Evolutionary conservation across 2,888 invertebrate genomes (phyloP).

Genomic region (Eucera pruinosa): DNA sequence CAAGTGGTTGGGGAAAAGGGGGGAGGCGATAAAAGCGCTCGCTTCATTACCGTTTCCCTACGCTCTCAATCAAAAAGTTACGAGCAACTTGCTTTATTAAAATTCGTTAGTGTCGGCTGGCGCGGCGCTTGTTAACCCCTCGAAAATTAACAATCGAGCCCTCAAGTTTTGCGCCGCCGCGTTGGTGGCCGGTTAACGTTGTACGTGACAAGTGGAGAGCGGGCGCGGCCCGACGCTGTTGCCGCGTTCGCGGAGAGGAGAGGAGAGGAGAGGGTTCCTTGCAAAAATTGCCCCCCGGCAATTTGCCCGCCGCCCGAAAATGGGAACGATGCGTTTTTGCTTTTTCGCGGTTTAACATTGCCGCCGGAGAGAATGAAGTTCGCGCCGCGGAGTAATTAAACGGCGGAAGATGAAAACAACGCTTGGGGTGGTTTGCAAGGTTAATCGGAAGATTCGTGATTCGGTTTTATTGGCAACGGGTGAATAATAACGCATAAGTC

Average conservation of each 20-base stretch:
- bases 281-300: neutral
- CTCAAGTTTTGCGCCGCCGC: constrained; percentile 21
- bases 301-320: neutral
- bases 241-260: too few species aligned
- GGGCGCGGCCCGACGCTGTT: too few species aligned
- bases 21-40: constrained; percentile 1
- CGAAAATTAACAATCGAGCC: constrained; percentile 36
- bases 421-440: too few species aligned
- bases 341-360: too few species aligned
- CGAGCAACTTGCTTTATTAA: constrained; percentile 34
- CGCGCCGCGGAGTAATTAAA: too few species aligned
- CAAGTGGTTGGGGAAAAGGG: neutral
- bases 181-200: constrained; percentile 20
- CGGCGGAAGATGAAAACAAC: too few species aligned
- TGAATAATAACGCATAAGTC: too few species aligned
- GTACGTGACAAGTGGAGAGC: constrained; percentile 19
- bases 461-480: too few species aligned
- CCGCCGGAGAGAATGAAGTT: too few species aligned
- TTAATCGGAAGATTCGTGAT: too few species aligned
- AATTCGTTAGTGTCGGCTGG: constrained; percentile 35
- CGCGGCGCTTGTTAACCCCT: constrained; percentile 16
- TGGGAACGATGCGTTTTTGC: neutral
- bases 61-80: constrained; percentile 41
- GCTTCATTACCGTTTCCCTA: constrained; percentile 31
- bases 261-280: neutral